Conservation (phyloP, 2,797 vertebrate species). For the Melanotaenia nigrans region DNA sequence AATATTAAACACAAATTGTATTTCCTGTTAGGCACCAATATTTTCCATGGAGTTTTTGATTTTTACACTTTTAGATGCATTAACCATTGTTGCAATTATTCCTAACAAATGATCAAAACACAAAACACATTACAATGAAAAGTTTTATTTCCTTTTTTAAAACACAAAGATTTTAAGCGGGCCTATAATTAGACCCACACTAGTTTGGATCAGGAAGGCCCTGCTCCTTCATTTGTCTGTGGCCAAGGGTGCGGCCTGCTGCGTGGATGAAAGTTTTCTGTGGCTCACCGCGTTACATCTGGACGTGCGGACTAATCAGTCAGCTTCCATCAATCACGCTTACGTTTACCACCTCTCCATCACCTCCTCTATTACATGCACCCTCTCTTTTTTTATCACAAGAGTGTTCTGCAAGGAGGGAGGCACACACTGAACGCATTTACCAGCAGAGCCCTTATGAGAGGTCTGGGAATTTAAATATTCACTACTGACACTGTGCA, state of each 20-base stretch:
- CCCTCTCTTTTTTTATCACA: conserved; percentile 42
- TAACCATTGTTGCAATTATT: conserved; percentile 42
- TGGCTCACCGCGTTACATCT: conserved; percentile 75
- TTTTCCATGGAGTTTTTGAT: conserved; percentile 18
- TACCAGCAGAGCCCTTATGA: conserved; percentile 96
- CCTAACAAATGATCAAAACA: conserved; percentile 42
- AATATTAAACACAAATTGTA: neutral
- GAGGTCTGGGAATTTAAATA: conserved; percentile 99
- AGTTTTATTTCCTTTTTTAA: conserved; percentile 38
- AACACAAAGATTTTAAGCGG: conserved; percentile 45
- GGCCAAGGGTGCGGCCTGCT: conserved; percentile 65
- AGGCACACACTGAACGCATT: conserved; percentile 94
- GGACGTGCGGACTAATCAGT: conserved; percentile 74
- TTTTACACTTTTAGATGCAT: neutral
- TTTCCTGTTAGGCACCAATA: conserved; percentile 25
- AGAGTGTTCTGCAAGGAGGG: conserved; percentile 51
- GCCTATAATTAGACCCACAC: conserved; percentile 58
- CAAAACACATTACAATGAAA: conserved; percentile 17
- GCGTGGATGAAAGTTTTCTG: conserved; percentile 68
- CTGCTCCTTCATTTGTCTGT: conserved; percentile 19
- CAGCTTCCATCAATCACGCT: conserved; percentile 73
- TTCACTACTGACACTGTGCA: conserved; percentile 97
- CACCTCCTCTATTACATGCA: conserved; percentile 69
- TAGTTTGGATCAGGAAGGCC: conserved; percentile 44
- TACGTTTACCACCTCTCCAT: conserved; percentile 73